Conservation (phyloP, 1,140 invertebrate species). For the Nixonia krombeini region DNA sequence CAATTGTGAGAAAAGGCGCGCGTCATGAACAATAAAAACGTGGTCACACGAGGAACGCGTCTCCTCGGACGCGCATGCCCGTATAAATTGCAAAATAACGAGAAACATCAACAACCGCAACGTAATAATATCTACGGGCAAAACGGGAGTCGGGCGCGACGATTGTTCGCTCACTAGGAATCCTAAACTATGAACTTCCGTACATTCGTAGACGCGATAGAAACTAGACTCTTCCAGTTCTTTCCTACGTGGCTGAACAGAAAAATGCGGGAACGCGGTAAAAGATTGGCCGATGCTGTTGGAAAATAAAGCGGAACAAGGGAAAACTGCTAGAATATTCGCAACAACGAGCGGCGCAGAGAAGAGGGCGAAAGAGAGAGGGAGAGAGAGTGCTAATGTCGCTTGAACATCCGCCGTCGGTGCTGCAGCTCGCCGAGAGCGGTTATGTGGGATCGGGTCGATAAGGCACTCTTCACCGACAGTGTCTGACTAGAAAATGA, state of each 20-base stretch:
- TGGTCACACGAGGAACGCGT: no score
- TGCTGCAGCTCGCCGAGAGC: slow-evolving; percentile 43
- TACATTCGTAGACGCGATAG: neutral
- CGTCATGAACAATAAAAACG: no score
- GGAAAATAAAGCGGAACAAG: slow-evolving; percentile 22
- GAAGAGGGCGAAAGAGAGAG: no score
- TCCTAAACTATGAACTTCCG: no score
- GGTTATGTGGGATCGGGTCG: slow-evolving; percentile 61
- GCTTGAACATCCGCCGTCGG: slow-evolving; percentile 44
- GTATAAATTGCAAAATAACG: no score
- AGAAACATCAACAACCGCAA: no score
- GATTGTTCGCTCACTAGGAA: no score
- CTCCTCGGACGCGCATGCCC: no score
- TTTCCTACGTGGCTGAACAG: neutral
- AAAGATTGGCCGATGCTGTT: slow-evolving; percentile 2
- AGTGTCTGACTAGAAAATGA: slow-evolving; percentile 73
- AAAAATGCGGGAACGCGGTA: slow-evolving; percentile 13
- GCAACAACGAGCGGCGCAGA: slow-evolving; percentile 40
- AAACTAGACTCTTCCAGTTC: neutral
- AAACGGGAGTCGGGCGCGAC: no score
- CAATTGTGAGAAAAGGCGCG: no score
- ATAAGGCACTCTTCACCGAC: slow-evolving; percentile 73
- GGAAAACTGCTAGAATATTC: slow-evolving; percentile 29
- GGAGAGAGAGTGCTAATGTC: slow-evolving; percentile 33
- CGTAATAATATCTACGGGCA: no score